These are phyloP conservation scores for Mesitornis unicolor DNA, from an alignment of 2,113 vertebrate species.

Conservation along the genomic window DNA sequence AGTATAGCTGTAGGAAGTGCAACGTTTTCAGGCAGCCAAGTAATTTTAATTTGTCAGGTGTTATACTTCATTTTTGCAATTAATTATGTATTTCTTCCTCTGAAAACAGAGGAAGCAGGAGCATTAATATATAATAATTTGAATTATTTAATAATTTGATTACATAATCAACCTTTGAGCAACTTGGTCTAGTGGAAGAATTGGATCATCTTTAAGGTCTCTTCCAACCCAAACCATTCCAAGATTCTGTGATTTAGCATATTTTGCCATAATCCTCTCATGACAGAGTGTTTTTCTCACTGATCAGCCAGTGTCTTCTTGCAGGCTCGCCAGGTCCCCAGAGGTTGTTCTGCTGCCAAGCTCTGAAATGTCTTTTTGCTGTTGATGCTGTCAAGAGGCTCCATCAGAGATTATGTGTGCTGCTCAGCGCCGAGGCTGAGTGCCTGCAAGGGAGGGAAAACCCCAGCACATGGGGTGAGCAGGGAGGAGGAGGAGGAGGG, in stretches of 20 bases:
- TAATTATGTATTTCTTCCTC: neutral
- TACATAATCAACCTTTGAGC: too few relatives aligned
- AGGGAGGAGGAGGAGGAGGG: neutral
- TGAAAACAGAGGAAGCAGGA: neutral
- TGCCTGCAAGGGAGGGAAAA: neutral
- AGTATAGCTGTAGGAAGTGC: neutral
- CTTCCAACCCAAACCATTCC: too few relatives aligned
- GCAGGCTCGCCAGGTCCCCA: neutral
- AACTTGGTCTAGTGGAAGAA: too few relatives aligned
- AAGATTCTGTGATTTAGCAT: too few relatives aligned
- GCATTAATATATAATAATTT: too few relatives aligned
- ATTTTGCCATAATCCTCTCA: neutral
- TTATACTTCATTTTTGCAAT: neutral
- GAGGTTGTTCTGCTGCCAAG: neutral
- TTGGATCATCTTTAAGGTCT: too few relatives aligned
- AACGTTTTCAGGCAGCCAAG: neutral
- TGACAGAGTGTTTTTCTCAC: neutral
- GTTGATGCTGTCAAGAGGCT: neutral
- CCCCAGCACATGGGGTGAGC: neutral
- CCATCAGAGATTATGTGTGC: neutral
- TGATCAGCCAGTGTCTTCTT: neutral
- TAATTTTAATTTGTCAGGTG: neutral
- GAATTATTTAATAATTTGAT: too few relatives aligned
- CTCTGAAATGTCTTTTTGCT: neutral
- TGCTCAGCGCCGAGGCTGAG: accelerated